Evolutionary conservation across 1,140 invertebrate species (phyloP).

Genomic region (Papilio dardanus): DNA sequence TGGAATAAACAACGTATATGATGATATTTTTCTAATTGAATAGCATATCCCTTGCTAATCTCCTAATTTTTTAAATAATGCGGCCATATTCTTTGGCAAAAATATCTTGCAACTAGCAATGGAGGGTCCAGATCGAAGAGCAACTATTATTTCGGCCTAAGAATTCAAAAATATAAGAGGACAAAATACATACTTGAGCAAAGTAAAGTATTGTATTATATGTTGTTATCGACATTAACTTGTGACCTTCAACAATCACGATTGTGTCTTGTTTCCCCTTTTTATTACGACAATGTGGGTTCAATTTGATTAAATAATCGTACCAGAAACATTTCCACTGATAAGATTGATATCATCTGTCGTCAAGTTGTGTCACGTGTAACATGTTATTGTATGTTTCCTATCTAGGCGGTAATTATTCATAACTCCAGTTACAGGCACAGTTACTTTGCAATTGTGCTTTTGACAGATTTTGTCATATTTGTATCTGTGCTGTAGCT

Average conservation of each 20-base stretch:
- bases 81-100: neutral
- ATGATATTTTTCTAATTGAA: neutral
- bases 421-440: neutral
- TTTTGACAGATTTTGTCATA: neutral
- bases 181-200: no score
- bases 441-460: neutral
- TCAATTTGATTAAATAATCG: constrained; percentile 14
- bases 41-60: neutral
- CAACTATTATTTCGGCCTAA: neutral
- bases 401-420: neutral
- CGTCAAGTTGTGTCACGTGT: constrained; percentile 1
- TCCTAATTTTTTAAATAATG: no score
- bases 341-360: constrained; percentile 24
- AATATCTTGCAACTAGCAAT: neutral
- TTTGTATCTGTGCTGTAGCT: neutral
- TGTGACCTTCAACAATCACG: constrained; percentile 13
- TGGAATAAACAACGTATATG: neutral
- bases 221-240: neutral
- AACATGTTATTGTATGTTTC: constrained; percentile 5
- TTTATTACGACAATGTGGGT: constrained; percentile 19
- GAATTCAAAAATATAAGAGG: no score
- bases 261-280: constrained; percentile 5
- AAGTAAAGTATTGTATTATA: neutral
- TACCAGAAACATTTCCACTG: constrained; percentile 16
- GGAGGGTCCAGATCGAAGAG: neutral